These are phyloP conservation scores for Henricia sp. DNA, from an alignment of 53 echinoderm and acorn worm species.

Conservation along the genomic window DNA sequence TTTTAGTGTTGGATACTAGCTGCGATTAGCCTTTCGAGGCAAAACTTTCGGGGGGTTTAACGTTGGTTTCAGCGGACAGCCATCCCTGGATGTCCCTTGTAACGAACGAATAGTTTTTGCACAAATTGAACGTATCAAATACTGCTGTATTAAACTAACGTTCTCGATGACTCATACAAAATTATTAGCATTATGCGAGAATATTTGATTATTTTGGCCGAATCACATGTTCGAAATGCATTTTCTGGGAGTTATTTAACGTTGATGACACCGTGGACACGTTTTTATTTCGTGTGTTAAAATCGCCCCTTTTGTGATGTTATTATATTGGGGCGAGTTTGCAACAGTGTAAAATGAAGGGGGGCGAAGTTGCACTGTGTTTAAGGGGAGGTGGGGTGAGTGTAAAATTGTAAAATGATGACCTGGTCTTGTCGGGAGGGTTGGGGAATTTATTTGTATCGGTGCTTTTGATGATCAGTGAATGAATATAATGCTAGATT, in stretches of 20 bases:
- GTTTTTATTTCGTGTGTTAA: not conserved
- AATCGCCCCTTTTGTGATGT: not conserved
- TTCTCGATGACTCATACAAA: too few relatives aligned
- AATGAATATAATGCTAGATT: not conserved
- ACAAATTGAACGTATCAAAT: not conserved
- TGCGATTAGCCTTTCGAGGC: constrained; percentile 2
- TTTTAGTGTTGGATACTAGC: not conserved
- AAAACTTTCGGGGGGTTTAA: not conserved
- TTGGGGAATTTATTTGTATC: not conserved
- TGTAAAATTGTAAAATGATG: not conserved
- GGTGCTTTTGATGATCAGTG: not conserved
- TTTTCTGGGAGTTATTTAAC: not conserved
- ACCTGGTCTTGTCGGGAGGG: not conserved
- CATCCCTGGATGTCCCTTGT: constrained; percentile 1
- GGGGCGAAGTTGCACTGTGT: too few relatives aligned
- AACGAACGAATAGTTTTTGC: not conserved
- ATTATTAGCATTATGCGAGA: constrained; percentile 1
- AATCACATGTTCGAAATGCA: not conserved
- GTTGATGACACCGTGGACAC: constrained; percentile 7
- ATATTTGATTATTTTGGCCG: not conserved
- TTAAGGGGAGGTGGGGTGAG: too few relatives aligned
- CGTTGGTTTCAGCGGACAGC: constrained; percentile 18
- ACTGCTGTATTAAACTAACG: not conserved
- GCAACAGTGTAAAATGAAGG: too few relatives aligned
- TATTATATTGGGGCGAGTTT: not conserved